Evolutionary conservation across 1,140 invertebrate species (phyloP), one percentile per base, ranked within the genome.

Genomic region (Phocides pigmalion): DNA sequence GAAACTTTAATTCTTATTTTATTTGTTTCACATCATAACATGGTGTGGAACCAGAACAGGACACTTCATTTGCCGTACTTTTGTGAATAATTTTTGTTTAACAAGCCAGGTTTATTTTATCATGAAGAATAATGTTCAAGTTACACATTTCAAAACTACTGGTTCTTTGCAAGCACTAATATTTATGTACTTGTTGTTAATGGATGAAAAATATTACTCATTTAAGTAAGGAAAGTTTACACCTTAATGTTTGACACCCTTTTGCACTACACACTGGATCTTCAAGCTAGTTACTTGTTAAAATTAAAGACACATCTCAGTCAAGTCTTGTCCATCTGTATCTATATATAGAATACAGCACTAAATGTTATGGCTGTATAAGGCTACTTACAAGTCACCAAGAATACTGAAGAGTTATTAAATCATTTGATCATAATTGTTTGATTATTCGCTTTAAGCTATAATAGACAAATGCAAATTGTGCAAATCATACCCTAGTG

Each of bases 1-100:
- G 54, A 59, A 59, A 59, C 54, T 59, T 59, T 44, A 11, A 16
- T 15, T 32, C 47, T 50, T 50, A 44, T 12, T 59, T 46, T 47
- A 59, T 44, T 58, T 46, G 54, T 59, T 46, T 58, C 25, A 59
- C 25, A 46, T 46, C 16, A 59, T 9, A 17, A 58, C 14, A 8
- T 32, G 14, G 2, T 16, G 25, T 59, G 54, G 25, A 35, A 59
- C 54, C 25, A 59, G 25, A 59, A 59, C 54, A 47, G 25, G 19
- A n/a, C 8, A 17, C 11, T 20, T 12, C 11, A 22, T 12, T 20
- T 9, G 17, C 17, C 1, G 3, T 19, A 44, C 8, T n/a, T 35
- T 8, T 12, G 11, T 4, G 8, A 9, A 8, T 9, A 9, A 4
- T 32, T 32, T 32, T 32, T 22, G 20, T 22, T 22, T 22, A 3